Percentiles rank a stretch among this genome's conserved stretches.
Evolutionary conservation across 1,140 invertebrate genomes (phyloP).

Genomic region (Rhopalosiphum maidis): DNA sequence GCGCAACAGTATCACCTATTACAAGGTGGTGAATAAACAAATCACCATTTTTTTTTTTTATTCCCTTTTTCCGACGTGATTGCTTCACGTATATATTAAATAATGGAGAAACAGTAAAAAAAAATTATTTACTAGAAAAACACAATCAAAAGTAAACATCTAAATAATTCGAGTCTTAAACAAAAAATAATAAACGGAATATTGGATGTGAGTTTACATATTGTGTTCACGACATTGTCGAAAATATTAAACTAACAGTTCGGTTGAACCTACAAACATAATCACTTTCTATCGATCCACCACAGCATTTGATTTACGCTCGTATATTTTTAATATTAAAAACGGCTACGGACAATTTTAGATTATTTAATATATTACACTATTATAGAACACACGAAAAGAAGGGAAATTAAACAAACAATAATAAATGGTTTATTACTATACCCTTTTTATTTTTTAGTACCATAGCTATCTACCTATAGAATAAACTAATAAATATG

Average conservation of each 20-base stretch:
- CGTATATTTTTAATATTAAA: not conserved
- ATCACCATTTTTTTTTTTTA: not conserved
- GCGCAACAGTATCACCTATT: not conserved
- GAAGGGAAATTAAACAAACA: not conserved
- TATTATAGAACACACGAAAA: not conserved
- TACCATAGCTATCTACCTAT: not conserved
- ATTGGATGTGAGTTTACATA: not conserved
- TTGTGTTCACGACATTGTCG: not conserved
- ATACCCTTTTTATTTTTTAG: not conserved
- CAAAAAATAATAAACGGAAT: not conserved
- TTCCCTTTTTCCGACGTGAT: not conserved
- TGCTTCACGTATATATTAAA: not conserved
- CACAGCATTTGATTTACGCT: not conserved
- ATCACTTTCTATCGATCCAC: conserved; percentile 1
- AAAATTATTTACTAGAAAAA: not conserved
- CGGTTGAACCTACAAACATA: not conserved
- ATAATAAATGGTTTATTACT: conserved; percentile 37
- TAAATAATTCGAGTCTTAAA: not conserved
- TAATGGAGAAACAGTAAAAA: not conserved
- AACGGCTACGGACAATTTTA: not conserved
- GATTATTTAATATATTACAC: conserved; percentile 1
- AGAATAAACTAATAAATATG: conserved; percentile 27
- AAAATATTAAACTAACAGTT: not conserved
- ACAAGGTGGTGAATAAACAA: not conserved
- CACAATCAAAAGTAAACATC: not conserved